Evolutionary conservation across 1,140 invertebrate genomes (phyloP), one percentile per base, ranked within the genome.

Genomic region (Diorhabda carinulata): DNA sequence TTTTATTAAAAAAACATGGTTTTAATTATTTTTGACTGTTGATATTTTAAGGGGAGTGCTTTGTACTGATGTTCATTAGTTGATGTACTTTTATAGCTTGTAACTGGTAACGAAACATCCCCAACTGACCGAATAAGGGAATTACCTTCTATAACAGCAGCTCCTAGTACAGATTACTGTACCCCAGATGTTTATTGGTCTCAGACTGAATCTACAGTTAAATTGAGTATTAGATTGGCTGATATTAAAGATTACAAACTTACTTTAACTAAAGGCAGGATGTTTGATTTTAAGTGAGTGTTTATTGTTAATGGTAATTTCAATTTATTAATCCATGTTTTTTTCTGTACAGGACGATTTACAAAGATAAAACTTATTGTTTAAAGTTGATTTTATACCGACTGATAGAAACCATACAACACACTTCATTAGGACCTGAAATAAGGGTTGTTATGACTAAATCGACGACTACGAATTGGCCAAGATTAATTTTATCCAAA

Each of bases 111-210:
- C 47, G 9, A 52, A 52, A 52, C 47, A 5, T 6, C 47, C 47
- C 6, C 47, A 52, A 52, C 42, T 5, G 5, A 43, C 4, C 7
- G 10, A 60, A 59, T 45, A 10, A 10, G 57, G n/a, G 61, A 69
- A 41, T 66, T 76, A 57, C 73, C 75, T 9, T 43, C 67, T 6
- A 77, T 76, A 43, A 73, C 57, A 70, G 73, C 74, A 9, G 72
- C 70, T 6, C 70, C 76, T 6, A 44, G 42, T 9, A 70, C 70
- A 5, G 69, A 72, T 61, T 77, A 72, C 64, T 62, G 68, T 5
- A 76, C 74, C 3, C 77, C 77, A 3, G 72, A 76, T 9, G 70
- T 77, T 57, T 68, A 66, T 57, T 78, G 77, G 77, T 74, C 67
- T 5, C 76, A 78, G 73, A 77, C 72, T 5, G 70, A 75, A 4